These are phyloP conservation scores for Antheraea yamamai DNA, from an alignment of 2,888 invertebrate species.

Conservation along the genomic window DNA sequence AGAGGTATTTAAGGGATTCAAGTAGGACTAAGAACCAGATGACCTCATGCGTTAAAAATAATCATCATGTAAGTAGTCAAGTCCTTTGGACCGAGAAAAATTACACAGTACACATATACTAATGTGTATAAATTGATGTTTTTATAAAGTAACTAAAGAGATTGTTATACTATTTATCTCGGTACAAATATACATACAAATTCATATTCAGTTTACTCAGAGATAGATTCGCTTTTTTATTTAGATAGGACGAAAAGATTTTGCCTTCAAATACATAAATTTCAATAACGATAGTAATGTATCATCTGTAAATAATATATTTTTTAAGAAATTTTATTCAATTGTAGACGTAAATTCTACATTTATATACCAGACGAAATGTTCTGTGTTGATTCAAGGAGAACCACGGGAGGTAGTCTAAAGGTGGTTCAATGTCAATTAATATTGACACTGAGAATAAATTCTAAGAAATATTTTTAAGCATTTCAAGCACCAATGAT, in stretches of 20 bases:
- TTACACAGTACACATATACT: too few relatives aligned
- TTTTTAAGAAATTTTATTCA: background rate
- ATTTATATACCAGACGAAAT: background rate
- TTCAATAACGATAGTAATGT: slow-evolving; percentile 1
- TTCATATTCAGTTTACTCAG: slow-evolving; percentile 1
- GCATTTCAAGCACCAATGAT: background rate
- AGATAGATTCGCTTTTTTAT: background rate
- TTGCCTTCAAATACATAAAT: background rate
- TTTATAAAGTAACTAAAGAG: background rate
- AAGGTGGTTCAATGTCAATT: background rate
- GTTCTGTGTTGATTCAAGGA: background rate
- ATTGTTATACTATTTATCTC: background rate
- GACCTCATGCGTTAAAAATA: too few relatives aligned
- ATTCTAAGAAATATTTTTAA: background rate
- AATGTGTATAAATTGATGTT: too few relatives aligned
- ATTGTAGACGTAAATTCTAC: background rate
- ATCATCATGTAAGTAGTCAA: too few relatives aligned
- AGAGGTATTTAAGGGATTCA: too few relatives aligned
- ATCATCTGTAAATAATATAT: background rate
- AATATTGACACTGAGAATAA: background rate
- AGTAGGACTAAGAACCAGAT: too few relatives aligned
- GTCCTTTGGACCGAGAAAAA: too few relatives aligned
- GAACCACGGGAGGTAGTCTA: background rate
- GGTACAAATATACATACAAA: background rate
- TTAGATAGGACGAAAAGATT: background rate